A percentile compares a stretch with the other conserved stretches of the same genome.
phyloP scores from a whole-genome alignment of 2,113 vertebrate species.

The Columbina picui region DNA sequence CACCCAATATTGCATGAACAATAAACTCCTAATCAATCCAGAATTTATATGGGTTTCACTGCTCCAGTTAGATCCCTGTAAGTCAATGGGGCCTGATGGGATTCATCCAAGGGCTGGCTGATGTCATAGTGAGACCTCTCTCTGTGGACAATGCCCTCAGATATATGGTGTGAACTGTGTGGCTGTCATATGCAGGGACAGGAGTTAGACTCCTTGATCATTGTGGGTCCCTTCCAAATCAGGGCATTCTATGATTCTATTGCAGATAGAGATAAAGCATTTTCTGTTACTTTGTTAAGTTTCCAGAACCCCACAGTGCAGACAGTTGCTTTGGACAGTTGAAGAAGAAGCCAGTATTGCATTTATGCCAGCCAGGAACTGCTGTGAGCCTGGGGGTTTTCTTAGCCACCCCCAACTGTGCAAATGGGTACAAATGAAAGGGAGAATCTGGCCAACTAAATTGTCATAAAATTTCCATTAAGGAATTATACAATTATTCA shows the following conservation, averaged over 20 bases:
- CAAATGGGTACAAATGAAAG: background rate
- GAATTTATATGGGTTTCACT: too few species aligned
- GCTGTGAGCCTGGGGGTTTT: background rate
- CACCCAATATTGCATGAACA: background rate
- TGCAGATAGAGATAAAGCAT: background rate
- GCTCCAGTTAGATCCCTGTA: too few species aligned
- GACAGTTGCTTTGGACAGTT: background rate
- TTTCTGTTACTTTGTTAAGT: background rate
- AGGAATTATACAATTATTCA: slow-evolving; percentile 3
- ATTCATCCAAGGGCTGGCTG: too few species aligned
- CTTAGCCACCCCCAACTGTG: background rate
- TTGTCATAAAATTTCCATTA: background rate
- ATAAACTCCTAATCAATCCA: too few species aligned
- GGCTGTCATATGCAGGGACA: too few species aligned
- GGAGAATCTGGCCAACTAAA: background rate
- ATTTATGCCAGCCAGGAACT: background rate
- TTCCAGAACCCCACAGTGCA: background rate
- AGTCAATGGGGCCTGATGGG: too few species aligned
- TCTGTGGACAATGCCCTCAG: too few species aligned
- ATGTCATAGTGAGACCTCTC: too few species aligned
- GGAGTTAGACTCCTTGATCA: too few species aligned
- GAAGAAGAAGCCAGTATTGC: background rate
- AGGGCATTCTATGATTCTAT: background rate
- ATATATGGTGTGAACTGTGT: too few species aligned
- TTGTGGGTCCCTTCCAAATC: too few species aligned